phyloP scores from a whole-genome alignment of 2,113 vertebrate genomes.

The Apodemus speciosus region DNA sequence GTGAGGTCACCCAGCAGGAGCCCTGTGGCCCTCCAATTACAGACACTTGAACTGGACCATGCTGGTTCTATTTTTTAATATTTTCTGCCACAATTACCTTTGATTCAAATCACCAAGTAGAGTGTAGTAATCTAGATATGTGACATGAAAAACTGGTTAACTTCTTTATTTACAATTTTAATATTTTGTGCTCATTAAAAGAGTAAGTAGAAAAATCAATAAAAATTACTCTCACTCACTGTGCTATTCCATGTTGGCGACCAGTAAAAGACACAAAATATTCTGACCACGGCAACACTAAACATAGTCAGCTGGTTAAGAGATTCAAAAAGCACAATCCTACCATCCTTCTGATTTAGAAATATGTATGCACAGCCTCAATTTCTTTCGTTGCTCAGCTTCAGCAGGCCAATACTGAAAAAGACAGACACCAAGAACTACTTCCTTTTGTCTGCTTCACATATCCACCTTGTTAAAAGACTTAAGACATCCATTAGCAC shows the following conservation, averaged over 20 bases:
- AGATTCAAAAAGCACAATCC: not conserved
- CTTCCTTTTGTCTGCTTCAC: not conserved
- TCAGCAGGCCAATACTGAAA: not conserved
- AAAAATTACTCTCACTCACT: not conserved
- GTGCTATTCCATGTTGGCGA: not conserved
- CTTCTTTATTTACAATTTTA: not conserved
- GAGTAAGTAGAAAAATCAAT: not conserved
- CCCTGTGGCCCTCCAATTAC: too few relatives aligned
- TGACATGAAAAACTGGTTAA: constrained; percentile 22
- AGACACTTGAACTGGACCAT: too few relatives aligned
- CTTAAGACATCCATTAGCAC: not conserved
- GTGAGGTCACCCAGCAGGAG: too few relatives aligned
- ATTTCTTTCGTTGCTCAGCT: not conserved
- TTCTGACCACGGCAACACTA: not conserved
- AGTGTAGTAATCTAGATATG: not conserved
- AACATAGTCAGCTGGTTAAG: not conserved
- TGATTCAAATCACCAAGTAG: not conserved
- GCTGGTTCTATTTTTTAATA: too few relatives aligned
- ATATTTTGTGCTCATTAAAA: constrained; percentile 8
- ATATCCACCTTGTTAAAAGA: not conserved
- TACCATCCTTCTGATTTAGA: not conserved
- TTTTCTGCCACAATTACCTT: not conserved
- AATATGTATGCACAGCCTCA: not conserved
- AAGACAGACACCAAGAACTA: not conserved
- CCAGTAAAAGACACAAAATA: not conserved